A percentile compares a stretch with the other conserved stretches of the same genome.
phyloP scores from a whole-genome alignment of 1,140 invertebrate genomes.

The Heterodera carotae region DNA sequence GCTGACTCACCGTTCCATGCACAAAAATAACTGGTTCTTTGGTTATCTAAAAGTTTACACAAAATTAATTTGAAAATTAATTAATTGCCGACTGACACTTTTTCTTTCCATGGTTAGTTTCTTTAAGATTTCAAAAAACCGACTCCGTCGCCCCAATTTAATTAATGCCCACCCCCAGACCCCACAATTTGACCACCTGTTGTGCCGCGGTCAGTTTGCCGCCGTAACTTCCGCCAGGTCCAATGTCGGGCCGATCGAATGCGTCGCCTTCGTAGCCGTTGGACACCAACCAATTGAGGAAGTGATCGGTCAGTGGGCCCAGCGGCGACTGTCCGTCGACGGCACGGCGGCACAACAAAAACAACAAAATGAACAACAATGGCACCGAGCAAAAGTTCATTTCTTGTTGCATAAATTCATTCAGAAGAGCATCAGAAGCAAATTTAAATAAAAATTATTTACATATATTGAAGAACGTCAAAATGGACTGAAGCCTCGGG shows the following conservation, averaged over 20 bases:
- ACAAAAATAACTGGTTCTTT: slow-evolving; percentile 64
- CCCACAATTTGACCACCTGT: slow-evolving; percentile 30
- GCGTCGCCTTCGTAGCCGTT: slow-evolving; percentile 62
- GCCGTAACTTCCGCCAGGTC: slow-evolving; percentile 64
- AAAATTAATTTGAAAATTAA: neutral
- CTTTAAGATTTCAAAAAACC: too few relatives aligned
- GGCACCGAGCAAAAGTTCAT: neutral
- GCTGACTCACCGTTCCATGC: slow-evolving; percentile 42
- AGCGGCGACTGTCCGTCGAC: neutral
- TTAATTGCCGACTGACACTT: too few relatives aligned
- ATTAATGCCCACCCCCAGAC: neutral
- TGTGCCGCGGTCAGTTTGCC: slow-evolving; percentile 50
- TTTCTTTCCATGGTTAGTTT: too few relatives aligned
- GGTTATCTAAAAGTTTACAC: slow-evolving; percentile 34
- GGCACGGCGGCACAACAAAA: slow-evolving; percentile 1
- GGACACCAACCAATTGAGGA: slow-evolving; percentile 63
- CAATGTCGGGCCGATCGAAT: slow-evolving; percentile 63
- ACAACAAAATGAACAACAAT: neutral
- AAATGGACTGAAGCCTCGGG: too few relatives aligned
- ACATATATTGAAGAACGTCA: too few relatives aligned
- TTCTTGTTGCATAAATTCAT: neutral
- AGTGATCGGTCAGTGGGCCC: slow-evolving; percentile 57
- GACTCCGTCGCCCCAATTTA: too few relatives aligned
- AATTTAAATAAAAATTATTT: neutral
- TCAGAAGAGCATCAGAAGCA: neutral